Conservation (phyloP, 2,888 invertebrate species). For the Vanessa cardui region DNA sequence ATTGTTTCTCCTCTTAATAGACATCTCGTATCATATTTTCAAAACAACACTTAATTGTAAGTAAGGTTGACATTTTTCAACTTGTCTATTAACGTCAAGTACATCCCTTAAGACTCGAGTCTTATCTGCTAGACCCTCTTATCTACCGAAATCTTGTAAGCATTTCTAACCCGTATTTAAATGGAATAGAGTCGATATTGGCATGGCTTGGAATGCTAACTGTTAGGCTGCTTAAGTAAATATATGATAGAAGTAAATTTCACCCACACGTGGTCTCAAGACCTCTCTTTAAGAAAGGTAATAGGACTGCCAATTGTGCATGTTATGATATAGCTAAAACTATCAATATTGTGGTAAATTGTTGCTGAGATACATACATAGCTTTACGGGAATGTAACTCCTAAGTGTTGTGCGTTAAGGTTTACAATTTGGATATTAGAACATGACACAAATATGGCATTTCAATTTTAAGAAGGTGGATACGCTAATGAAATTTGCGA, state of each 20-base stretch:
- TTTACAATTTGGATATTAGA: conserved; percentile 7
- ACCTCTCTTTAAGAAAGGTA: conserved; percentile 41
- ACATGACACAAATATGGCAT: conserved; percentile 26
- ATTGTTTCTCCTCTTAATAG: conserved; percentile 28
- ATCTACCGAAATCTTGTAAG: conserved; percentile 26
- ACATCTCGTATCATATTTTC: conserved; percentile 30
- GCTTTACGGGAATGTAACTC: conserved; percentile 11
- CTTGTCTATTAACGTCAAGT: conserved; percentile 38
- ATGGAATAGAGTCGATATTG: conserved; percentile 33
- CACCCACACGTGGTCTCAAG: conserved; percentile 43
- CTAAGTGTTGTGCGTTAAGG: conserved; percentile 14
- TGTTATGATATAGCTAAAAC: conserved; percentile 40
- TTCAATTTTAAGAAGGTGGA: conserved; percentile 29
- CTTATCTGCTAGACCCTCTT: conserved; percentile 26
- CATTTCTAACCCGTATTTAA: conserved; percentile 27
- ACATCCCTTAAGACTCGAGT: conserved; percentile 27
- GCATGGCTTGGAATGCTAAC: conserved; percentile 15
- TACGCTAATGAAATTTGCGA: conserved; percentile 37
- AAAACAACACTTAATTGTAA: conserved; percentile 38
- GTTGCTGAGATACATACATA: conserved; percentile 9
- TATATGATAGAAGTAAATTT: conserved; percentile 41
- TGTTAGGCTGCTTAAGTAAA: conserved; percentile 28
- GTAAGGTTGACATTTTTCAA: conserved; percentile 38
- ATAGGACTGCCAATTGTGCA: conserved; percentile 45
- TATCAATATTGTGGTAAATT: conserved; percentile 31